These are phyloP conservation scores for Drymonia ruficornis DNA, from an alignment of 2,888 invertebrate genomes.

Conservation along the genomic window DNA sequence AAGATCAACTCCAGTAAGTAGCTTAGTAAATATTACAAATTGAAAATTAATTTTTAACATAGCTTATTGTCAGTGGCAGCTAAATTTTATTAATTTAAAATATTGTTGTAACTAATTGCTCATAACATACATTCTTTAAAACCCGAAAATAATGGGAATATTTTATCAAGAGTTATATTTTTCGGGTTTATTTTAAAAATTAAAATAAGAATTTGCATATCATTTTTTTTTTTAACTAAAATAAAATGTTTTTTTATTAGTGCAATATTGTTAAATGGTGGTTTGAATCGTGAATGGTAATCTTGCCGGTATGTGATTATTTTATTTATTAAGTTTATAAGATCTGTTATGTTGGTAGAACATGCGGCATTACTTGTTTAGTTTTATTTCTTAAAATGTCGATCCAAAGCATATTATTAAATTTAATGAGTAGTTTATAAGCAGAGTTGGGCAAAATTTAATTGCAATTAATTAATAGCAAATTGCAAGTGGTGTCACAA, in stretches of 20 bases:
- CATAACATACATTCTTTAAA: constrained; percentile 31
- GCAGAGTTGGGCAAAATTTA: no score
- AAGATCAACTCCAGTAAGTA: no score
- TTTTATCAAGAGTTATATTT: constrained; percentile 13
- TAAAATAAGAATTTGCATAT: constrained; percentile 70
- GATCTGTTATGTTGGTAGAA: constrained; percentile 39
- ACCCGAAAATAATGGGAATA: constrained; percentile 10
- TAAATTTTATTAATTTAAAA: not conserved
- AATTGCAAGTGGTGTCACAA: no score
- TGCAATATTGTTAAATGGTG: constrained; percentile 66
- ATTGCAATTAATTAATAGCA: no score
- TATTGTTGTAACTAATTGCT: constrained; percentile 22
- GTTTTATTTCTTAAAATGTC: constrained; percentile 32
- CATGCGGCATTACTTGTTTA: constrained; percentile 30
- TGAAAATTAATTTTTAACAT: no score
- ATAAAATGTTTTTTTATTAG: constrained; percentile 35
- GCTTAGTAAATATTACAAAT: no score
- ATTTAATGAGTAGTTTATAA: constrained; percentile 30
- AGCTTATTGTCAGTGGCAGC: not conserved
- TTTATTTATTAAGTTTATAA: constrained; percentile 37
- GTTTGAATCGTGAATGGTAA: constrained; percentile 37
- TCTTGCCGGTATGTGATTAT: constrained; percentile 69
- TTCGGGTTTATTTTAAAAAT: constrained; percentile 23
- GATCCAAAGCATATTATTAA: constrained; percentile 59
- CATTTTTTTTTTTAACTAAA: constrained; percentile 54